Evolutionary conservation across 2,797 vertebrate species (phyloP).

Genomic region (Melanotaenia trifasciata): DNA sequence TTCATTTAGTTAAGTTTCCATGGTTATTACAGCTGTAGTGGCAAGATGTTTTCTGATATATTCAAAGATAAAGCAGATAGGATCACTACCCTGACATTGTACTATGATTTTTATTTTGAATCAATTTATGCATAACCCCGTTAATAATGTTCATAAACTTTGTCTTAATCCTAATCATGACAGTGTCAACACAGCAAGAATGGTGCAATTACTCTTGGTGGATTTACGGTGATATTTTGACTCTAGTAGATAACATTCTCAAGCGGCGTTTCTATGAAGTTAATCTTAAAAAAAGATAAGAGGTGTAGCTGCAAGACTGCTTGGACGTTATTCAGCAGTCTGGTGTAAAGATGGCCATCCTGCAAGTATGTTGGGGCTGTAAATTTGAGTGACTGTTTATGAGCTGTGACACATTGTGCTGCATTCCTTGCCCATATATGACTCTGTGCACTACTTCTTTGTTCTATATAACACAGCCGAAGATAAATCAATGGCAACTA

Average conservation of each 20-base stretch:
- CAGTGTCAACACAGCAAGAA: background rate
- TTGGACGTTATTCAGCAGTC: constrained; percentile 19
- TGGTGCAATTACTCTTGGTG: background rate
- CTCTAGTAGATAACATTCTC: background rate
- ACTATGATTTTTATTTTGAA: background rate
- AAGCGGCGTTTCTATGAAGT: constrained; percentile 16
- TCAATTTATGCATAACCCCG: constrained; percentile 1
- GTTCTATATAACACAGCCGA: constrained; percentile 83
- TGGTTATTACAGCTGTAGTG: background rate
- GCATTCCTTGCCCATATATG: constrained; percentile 87
- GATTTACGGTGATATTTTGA: constrained; percentile 23
- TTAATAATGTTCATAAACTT: constrained; percentile 15
- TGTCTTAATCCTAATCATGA: background rate
- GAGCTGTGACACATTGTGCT: constrained; percentile 71
- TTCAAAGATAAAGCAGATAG: constrained; percentile 54
- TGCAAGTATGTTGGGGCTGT: constrained; percentile 66
- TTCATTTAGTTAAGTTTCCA: background rate
- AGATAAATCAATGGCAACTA: constrained; percentile 83
- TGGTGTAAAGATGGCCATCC: constrained; percentile 48
- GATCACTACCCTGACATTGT: constrained; percentile 13
- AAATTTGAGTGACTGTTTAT: constrained; percentile 83
- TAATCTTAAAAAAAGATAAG: constrained; percentile 20
- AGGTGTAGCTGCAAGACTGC: constrained; percentile 11
- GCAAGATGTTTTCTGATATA: constrained; percentile 38
- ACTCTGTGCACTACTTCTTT: constrained; percentile 80